These are phyloP conservation scores for Rafetus swinhoei DNA, from an alignment of 2,113 vertebrate species.

Conservation along the genomic window DNA sequence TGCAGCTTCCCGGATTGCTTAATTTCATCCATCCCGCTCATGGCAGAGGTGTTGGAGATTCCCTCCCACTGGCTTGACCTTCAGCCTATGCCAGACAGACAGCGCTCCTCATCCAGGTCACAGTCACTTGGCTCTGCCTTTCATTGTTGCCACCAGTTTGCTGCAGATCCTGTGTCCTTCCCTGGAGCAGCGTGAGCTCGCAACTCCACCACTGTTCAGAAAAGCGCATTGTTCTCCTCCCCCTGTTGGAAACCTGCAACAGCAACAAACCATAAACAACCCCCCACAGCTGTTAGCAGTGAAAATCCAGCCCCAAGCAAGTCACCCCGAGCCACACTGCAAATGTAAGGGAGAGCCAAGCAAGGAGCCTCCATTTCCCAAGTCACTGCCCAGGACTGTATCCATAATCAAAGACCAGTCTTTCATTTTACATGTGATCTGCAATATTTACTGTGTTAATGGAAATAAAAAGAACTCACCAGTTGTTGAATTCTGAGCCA, in stretches of 20 bases:
- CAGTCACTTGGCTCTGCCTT: not conserved
- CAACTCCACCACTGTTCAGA: no score
- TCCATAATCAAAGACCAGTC: not conserved
- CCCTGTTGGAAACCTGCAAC: not conserved
- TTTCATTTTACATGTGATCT: not conserved
- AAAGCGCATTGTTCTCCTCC: not conserved
- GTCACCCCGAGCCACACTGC: no score
- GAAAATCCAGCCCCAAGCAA: not conserved
- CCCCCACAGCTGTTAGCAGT: fast-evolving
- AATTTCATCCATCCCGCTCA: no score
- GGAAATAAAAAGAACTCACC: not conserved
- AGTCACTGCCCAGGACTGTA: not conserved
- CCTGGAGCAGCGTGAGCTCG: not conserved
- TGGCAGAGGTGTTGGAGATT: no score
- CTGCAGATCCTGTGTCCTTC: not conserved
- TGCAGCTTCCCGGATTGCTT: no score
- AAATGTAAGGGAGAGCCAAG: not conserved
- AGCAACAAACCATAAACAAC: no score
- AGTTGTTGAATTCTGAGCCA: not conserved
- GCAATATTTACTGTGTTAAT: not conserved
- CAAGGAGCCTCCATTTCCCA: no score
- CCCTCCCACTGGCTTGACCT: fast-evolving
- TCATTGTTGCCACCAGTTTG: not conserved
- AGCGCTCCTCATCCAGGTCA: no score
- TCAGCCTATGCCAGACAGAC: no score